Evolutionary conservation across 2,888 invertebrate genomes (phyloP), one percentile per base, ranked within the genome.

Genomic region (Amblyjoppa proteus): DNA sequence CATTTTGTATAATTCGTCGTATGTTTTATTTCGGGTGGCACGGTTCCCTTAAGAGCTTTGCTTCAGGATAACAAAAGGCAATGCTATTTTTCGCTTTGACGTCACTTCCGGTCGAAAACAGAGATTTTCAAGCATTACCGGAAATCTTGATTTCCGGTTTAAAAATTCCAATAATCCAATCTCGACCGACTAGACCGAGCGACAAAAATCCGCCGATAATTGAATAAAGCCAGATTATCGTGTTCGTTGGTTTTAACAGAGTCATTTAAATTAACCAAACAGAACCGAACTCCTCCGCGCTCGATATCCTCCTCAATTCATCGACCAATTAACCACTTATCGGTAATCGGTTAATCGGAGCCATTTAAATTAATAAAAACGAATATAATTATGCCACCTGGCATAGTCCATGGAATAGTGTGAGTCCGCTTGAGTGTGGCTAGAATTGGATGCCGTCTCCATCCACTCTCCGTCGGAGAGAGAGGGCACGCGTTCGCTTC

Each of bases 401-500:
- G 92, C 91, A 91, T 97, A 98, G 93, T 98, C 98, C 94, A 97
- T 97, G 1, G 97, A 97, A 87, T 95, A 95, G 88, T 95, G 96
- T 3, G 94, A 93, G 89, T 95, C 95, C 9, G 95, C 95, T 84
- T 95, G 95, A n/a, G 95, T 96, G 88, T 96, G 96, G 78, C 96
- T 96, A 0, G 98, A 97, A 91, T 98, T 98, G 73, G 97, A 97
- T 45, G 98, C 98, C 58, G 95, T 96, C 92, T 98, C 98, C 93
- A 98, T 97, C 98, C 98, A 98, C 91, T 98, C 98, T 2, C 97
- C 97, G 92, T 98, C 98, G 0, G 98, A 98, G 1, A 98, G 95
- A 0, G 98, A 98, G 3, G 98, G 97, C 11, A 98, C 98, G 16
- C 98, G 95, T 92, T 98, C 98, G 1, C 98, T 98, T 3, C 98